phyloP scores from a whole-genome alignment of 2,888 invertebrate genomes.

The Hanleya hanleyi region DNA sequence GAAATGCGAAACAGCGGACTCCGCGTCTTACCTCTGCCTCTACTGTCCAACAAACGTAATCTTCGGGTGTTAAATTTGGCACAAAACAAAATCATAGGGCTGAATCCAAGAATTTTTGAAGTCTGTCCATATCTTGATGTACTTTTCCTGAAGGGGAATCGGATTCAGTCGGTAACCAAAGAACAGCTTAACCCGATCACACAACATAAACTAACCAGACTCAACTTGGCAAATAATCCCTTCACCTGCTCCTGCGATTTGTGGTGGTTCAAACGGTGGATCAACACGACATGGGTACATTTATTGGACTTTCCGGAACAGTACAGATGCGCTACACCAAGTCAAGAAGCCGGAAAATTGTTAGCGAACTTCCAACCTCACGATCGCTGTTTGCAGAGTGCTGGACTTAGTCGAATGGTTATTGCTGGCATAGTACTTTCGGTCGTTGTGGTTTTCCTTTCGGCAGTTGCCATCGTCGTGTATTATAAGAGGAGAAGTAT shows the following conservation, averaged over 20 bases:
- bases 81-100: neutral
- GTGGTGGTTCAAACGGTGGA: neutral
- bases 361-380: neutral
- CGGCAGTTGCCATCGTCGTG: neutral
- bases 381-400: no score
- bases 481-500: neutral
- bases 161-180: neutral
- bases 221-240: neutral
- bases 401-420: no score
- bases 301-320: neutral
- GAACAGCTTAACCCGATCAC: neutral
- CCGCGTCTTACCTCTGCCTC: neutral
- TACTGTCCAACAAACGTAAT: neutral
- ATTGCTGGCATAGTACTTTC: neutral
- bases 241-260: neutral
- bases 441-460: neutral
- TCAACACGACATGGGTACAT: neutral
- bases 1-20: neutral
- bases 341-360: neutral
- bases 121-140: neutral
- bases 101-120: neutral
- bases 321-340: neutral
- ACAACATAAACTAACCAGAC: neutral
- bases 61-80: neutral
- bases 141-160: neutral